These are phyloP conservation scores for Sebastes hubbsi DNA, from an alignment of 2,797 vertebrate species.

Conservation along the genomic window DNA sequence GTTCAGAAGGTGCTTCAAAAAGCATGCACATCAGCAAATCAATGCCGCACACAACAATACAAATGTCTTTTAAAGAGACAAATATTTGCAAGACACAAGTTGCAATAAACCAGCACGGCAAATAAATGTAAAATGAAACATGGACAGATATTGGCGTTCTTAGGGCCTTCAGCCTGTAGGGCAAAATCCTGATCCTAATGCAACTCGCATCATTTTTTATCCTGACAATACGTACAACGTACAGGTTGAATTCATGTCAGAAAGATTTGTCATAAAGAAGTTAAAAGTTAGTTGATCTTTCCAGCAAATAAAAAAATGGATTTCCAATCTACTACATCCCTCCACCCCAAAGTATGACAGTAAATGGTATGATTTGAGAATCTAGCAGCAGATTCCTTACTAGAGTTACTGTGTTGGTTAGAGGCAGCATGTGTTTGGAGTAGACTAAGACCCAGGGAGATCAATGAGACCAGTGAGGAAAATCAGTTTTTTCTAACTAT, in stretches of 20 bases:
- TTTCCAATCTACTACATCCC: not conserved
- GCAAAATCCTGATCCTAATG: not conserved
- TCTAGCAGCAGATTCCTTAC: not conserved
- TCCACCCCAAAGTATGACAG: not conserved
- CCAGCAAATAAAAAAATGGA: not conserved
- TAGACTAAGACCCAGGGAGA: constrained; percentile 3
- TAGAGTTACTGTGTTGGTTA: not conserved
- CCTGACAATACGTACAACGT: not conserved
- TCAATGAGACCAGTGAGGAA: not conserved
- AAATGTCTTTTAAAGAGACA: not conserved
- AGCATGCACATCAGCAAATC: constrained; percentile 7
- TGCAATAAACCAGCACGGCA: not conserved
- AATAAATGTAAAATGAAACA: not conserved
- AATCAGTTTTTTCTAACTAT: not conserved
- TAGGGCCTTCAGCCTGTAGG: not conserved
- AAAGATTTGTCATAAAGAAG: not conserved
- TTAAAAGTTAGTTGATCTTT: not conserved
- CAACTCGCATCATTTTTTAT: not conserved
- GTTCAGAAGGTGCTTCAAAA: constrained; percentile 16
- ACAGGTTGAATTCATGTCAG: not conserved
- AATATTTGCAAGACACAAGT: not conserved
- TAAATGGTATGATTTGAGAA: not conserved
- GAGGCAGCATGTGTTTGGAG: not conserved
- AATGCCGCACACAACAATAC: constrained; percentile 1
- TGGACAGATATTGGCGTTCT: too few species aligned